These are phyloP conservation scores for Drosophila busckii DNA, from an alignment of 1,140 invertebrate genomes.

Conservation along the genomic window DNA sequence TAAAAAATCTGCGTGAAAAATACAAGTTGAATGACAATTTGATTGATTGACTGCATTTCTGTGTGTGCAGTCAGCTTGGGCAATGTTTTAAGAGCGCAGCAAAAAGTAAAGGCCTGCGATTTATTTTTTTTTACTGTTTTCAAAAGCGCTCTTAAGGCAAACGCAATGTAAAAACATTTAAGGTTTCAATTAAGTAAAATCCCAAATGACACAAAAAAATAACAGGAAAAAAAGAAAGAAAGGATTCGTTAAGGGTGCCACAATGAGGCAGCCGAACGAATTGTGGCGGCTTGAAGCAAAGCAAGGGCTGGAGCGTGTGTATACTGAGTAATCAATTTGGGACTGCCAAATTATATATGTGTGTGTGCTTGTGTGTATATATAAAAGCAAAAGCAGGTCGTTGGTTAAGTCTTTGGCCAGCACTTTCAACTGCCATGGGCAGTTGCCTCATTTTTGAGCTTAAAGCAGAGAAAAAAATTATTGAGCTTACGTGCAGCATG, in stretches of 20 bases:
- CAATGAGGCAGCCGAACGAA: slow-evolving; percentile 12
- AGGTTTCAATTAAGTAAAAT: slow-evolving; percentile 74
- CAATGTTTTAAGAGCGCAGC: background rate
- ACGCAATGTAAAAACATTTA: slow-evolving; percentile 71
- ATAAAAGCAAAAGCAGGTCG: slow-evolving; percentile 8
- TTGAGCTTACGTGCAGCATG: slow-evolving; percentile 55
- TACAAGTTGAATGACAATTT: slow-evolving; percentile 44
- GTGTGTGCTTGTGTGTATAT: background rate
- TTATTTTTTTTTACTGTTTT: slow-evolving; percentile 4
- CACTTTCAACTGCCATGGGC: slow-evolving; percentile 6
- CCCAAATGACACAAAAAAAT: slow-evolving; percentile 49
- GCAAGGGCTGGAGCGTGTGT: slow-evolving; percentile 27
- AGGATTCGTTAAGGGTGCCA: slow-evolving; percentile 13
- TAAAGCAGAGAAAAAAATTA: slow-evolving; percentile 31
- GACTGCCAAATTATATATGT: slow-evolving; percentile 14
- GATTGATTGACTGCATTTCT: slow-evolving; percentile 50
- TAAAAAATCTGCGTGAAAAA: slow-evolving; percentile 35
- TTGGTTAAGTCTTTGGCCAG: slow-evolving; percentile 13
- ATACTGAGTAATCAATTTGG: slow-evolving; percentile 69
- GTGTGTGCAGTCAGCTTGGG: slow-evolving; percentile 2
- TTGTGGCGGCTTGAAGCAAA: background rate
- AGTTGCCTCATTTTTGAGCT: slow-evolving; percentile 19
- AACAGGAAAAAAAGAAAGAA: slow-evolving; percentile 34
- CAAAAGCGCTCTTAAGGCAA: slow-evolving; percentile 21
- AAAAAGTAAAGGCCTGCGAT: slow-evolving; percentile 15